Evolutionary conservation across 2,797 vertebrate genomes (phyloP), one percentile per base, ranked within the genome.

Genomic region (Loriculus beryllinus): DNA sequence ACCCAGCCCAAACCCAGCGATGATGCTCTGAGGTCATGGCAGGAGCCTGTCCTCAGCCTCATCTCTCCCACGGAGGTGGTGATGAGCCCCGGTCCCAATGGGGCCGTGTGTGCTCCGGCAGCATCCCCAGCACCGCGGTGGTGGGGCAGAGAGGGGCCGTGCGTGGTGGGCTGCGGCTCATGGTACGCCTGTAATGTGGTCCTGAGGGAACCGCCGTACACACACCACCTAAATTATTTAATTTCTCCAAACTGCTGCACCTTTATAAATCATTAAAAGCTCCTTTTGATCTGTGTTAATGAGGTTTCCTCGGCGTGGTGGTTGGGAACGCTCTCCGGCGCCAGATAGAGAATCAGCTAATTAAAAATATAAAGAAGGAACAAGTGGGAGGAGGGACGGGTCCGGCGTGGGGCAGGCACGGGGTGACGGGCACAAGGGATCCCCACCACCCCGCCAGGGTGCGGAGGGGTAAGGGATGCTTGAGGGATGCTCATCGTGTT

Each of bases 281-380:
- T 97, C 97, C 97, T 98, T 98, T 98, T 98, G 98, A 98, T 98
- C 98, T 97, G 96, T 95, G 96, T 97, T 98, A 98, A 98, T 98
- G 98, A 98, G 97, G 97, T 97, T 97, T 97, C 96, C 97, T 90
- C 96, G 97, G 97, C n/a, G 92, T 63, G 92, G 93, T 64, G 96
- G 86, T 92, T 93, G 97, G 90, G 92, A 87, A 81, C 63, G 67
- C 86, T 45, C 88, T 60, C 60, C 6, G 54, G 91, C 33, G 21
- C 82, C 93, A 88, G 95, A 96, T 81, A 96, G 94, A 68, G 80
- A 95, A 96, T 93, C 93, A 47, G 87, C 88, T 97, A 97, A 97
- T 97, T 96, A 96, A 96, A 97, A 94, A 88, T 82, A 96, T 95
- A 97, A 94, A 91, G 93, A 94, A 68, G 39, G 76, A 72, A 80